Conservation (phyloP, 2,888 invertebrate species). For the Perizoma affinitatum region DNA sequence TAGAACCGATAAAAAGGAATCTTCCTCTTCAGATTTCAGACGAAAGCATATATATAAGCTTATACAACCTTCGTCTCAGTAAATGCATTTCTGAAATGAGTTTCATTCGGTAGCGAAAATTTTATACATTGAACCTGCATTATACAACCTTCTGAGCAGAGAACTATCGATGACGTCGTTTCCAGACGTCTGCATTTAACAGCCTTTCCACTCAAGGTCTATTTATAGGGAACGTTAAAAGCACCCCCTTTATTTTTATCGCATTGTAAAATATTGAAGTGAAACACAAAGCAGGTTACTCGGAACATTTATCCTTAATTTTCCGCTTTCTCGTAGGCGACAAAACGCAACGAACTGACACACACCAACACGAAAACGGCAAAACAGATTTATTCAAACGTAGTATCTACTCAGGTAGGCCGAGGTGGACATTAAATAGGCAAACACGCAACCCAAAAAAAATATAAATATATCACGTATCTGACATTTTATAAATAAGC, state of each 20-base stretch:
- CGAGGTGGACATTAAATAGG: too few relatives aligned
- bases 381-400: too few relatives aligned
- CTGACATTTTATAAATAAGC: too few relatives aligned
- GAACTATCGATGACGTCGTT: constrained; percentile 17
- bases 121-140: constrained; percentile 20
- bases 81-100: constrained; percentile 20
- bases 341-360: too few relatives aligned
- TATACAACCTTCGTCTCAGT: constrained; percentile 11
- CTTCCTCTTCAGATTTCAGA: too few relatives aligned
- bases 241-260: constrained; percentile 27
- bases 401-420: too few relatives aligned
- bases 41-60: neutral
- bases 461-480: too few relatives aligned
- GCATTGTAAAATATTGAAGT: constrained; percentile 27
- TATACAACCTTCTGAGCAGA: constrained; percentile 20
- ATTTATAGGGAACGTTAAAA: constrained; percentile 19
- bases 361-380: too few relatives aligned
- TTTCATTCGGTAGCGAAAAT: constrained; percentile 12
- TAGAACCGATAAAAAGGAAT: too few relatives aligned
- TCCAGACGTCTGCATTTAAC: constrained; percentile 30
- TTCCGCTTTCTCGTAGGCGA: too few relatives aligned
- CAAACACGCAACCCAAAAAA: too few relatives aligned
- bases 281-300: constrained; percentile 17
- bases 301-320: constrained; percentile 9
- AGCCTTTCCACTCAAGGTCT: constrained; percentile 23